phyloP scores from a whole-genome alignment of 2,888 invertebrate species.

The Plemyria rubiginata region DNA sequence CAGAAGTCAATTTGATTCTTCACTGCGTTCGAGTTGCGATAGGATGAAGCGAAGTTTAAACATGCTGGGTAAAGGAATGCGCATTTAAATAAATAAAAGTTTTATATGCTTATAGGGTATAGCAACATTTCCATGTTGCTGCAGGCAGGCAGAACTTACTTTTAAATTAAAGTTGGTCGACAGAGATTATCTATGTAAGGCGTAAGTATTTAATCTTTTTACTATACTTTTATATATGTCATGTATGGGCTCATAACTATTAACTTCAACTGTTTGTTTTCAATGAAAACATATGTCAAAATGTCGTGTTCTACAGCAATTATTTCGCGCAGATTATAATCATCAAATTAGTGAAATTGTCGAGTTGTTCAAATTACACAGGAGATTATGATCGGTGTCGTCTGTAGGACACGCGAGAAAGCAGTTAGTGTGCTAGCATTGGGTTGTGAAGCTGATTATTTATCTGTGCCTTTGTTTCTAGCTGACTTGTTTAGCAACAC shows the following conservation, averaged over 20 bases:
- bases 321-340: constrained; percentile 63
- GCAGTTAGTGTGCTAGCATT: constrained; percentile 28
- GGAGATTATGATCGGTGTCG: constrained; percentile 56
- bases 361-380: constrained; percentile 59
- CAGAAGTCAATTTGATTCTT: constrained; percentile 77
- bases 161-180: too few species aligned
- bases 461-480: constrained; percentile 11
- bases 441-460: constrained; percentile 20
- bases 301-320: constrained; percentile 62
- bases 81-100: too few species aligned
- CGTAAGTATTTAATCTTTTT: too few species aligned
- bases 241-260: too few species aligned
- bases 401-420: constrained; percentile 57
- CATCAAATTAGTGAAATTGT: constrained; percentile 67
- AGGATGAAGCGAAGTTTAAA: constrained; percentile 22
- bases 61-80: neutral
- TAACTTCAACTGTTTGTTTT: neutral
- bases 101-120: too few species aligned
- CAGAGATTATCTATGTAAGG: too few species aligned
- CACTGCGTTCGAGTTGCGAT: constrained; percentile 48
- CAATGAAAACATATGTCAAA: constrained; percentile 43
- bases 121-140: too few species aligned
- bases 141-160: too few species aligned
- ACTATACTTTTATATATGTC: too few species aligned
- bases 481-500: too few species aligned